Evolutionary conservation across 2,797 vertebrate species (phyloP), one percentile per base, ranked within the genome.

Genomic region (Micropoecilia bifurca): DNA sequence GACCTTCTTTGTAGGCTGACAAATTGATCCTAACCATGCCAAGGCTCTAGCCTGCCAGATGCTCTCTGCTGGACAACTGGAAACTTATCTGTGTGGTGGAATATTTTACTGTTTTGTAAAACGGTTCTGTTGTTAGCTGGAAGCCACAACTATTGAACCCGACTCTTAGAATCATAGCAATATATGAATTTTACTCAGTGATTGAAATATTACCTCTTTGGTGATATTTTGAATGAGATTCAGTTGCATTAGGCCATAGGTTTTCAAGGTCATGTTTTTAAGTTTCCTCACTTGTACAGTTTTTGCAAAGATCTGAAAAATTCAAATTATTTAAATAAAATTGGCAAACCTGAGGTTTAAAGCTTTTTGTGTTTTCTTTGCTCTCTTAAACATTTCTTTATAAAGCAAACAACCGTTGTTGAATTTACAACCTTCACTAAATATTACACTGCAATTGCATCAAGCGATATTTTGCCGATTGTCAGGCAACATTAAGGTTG

Each of bases 1-100:
- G 28, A 30, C 36, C 28, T 72, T 47, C 14, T 30, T 30, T 71
- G 41, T 28, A 45, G 33, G 6, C 2, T 71, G 41, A 28, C 25
- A 72, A 72, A 72, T 47, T 2, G 45, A 48, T 72, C 45, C 28
- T 30, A 39, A 66, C 61, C 61, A 66, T 66, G 36, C 61, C 61
- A 20, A 66, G 30, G 61, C 1, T 66, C 33, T 39, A 39, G 33
- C 33, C 33, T 61, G 33, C 18, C 36, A 41, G 3, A 39, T 4
- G 39, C 33, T 68, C 1, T 68, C 63, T 68, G 8, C 18, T 68
- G 63, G 63, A 39, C 36, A 22, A 68, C 4, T 69, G 36, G 20
- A 20, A 22, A 68, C 1, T n/a, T 41, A 69, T 10, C 20, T n/a
- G 39, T 41, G 20, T 69, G 22, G 3, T 18, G 43, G 66, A 68